These are phyloP conservation scores for Palythoa grandis DNA, from an alignment of 92 coral and sea anemone genomes.

Conservation along the genomic window DNA sequence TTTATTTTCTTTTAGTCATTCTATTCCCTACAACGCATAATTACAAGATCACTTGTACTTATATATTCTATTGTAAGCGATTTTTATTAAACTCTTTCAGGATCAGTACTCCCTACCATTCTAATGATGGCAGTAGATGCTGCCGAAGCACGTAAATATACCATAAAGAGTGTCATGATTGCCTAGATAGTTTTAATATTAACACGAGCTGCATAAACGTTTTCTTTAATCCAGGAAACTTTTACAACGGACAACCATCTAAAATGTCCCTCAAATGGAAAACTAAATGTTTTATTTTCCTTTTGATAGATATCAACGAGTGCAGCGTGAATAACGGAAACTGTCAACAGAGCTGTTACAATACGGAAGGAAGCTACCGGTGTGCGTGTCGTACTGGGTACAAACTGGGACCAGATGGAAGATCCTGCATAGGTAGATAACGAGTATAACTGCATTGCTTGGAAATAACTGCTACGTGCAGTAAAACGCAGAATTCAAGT, in stretches of 20 bases:
- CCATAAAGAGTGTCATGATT: too few relatives aligned
- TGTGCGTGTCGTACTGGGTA: constrained; percentile 84
- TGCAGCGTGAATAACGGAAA: constrained; percentile 72
- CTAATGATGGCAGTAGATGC: too few relatives aligned
- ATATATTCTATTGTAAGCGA: too few relatives aligned
- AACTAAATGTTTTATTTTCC: neutral
- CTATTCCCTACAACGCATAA: too few relatives aligned
- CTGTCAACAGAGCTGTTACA: constrained; percentile 86
- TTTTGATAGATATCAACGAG: constrained; percentile 78
- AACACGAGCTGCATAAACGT: too few relatives aligned
- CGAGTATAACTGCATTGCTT: neutral
- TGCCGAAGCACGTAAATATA: too few relatives aligned
- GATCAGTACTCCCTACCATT: too few relatives aligned
- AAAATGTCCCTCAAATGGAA: neutral
- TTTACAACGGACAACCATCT: neutral
- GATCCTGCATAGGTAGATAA: constrained; percentile 64
- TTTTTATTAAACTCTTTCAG: too few relatives aligned
- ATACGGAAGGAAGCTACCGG: constrained; percentile 83
- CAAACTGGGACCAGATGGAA: constrained; percentile 66
- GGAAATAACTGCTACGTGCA: neutral
- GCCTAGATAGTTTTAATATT: too few relatives aligned
- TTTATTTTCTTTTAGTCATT: too few relatives aligned
- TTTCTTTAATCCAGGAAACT: neutral
- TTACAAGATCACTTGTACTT: too few relatives aligned
- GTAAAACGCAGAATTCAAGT: neutral